phyloP scores from a whole-genome alignment of 2,113 vertebrate species.

The Apodemus speciosus region DNA sequence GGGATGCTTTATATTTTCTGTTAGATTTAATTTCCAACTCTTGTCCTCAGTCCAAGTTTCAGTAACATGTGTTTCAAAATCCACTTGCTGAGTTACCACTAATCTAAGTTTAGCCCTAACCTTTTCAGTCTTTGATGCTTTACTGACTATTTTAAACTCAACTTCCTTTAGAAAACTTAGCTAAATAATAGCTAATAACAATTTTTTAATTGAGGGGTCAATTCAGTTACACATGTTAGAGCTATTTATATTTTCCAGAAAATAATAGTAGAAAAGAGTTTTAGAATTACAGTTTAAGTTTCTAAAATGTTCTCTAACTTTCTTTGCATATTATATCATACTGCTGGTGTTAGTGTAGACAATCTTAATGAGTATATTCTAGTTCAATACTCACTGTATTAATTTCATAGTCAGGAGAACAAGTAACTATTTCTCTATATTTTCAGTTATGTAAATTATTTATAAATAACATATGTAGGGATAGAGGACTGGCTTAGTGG shows the following conservation, averaged over 20 bases:
- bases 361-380: not conserved
- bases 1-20: not conserved
- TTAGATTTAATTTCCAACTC: not conserved
- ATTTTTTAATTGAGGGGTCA: conserved; percentile 3
- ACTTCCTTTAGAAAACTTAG: conserved; percentile 30
- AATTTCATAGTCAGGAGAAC: conserved; percentile 26
- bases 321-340: not conserved
- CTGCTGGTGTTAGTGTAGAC: not conserved
- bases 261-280: conserved; percentile 31
- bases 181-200: not conserved
- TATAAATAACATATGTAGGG: not conserved
- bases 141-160: conserved; percentile 30
- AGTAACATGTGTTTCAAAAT: conserved; percentile 21
- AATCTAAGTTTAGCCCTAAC: conserved; percentile 50
- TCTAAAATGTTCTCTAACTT: conserved; percentile 32
- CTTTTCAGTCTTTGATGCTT: conserved; percentile 44
- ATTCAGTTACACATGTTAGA: conserved; percentile 60
- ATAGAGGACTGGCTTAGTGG: not conserved
- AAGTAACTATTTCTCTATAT: conserved; percentile 3
- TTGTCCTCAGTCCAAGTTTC: not conserved
- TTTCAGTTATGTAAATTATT: conserved; percentile 6
- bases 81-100: not conserved
- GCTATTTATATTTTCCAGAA: conserved; percentile 46
- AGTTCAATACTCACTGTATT: not conserved
- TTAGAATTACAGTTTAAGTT: conserved; percentile 12